Evolutionary conservation across 2,888 invertebrate genomes (phyloP), one percentile per base, ranked within the genome.

Genomic region (Sphaeridia pumilis): DNA sequence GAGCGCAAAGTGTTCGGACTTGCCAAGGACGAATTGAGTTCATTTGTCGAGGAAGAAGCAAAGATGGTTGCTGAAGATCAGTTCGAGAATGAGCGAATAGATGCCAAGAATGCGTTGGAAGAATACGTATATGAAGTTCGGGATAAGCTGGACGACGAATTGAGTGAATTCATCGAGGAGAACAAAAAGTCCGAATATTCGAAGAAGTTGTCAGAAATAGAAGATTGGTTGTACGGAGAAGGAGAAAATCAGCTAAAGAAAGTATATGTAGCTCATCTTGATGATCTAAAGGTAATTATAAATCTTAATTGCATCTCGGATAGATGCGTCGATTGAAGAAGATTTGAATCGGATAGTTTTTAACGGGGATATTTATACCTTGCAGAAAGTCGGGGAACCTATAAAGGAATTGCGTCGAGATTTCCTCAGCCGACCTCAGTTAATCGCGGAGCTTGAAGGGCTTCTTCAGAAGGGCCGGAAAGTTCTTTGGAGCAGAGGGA

Each of bases 71-170:
- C 80, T 50, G 84, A 84, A 66, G 97, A 98, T 70, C 79, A 82
- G 56, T 84, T 87, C 69, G 97, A 97, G 73, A 94, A 92, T 67
- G 90, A 94, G 69, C 81, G 94, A 46, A 83, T 88, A 4, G 95
- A 97, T 71, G 90, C 92, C 1, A 86, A 94, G 67, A 98, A 98
- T 72, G 87, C 93, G 2, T 78, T 99, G 0, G 98, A 98, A 71
- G 98, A 98, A 72, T 98, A 93, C 69, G 92, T 98, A 27, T 99
- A 99, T 70, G 95, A 95, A 66, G 78, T 95, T 71, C 79, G 98
- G 51, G 85, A 87, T 55, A 92, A 93, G 70, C 72, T 97, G 49
- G 85, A 84, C 22, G 84, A 82, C 57, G 76, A 83, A 34, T 74
- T 88, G 48, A 82, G 82, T 58, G 76, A 79, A 4, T 95, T 82